Base-by-base conservation (phyloP, 2,113 vertebrate genomes). In the Actenoides hombroni region DNA sequence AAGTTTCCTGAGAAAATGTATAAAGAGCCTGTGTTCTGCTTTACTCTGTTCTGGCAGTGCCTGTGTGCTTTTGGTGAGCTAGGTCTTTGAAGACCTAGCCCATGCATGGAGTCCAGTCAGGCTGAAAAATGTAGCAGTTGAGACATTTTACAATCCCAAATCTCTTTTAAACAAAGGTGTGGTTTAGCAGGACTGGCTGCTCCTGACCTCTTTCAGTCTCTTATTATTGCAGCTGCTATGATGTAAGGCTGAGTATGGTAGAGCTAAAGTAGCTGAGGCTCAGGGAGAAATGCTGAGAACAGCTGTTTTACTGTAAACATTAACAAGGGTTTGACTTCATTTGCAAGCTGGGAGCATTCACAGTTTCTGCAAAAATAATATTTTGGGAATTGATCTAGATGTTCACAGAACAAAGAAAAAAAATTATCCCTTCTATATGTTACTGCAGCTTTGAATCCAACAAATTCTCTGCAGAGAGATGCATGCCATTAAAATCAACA, bases 1-100 rank as follows among this genome's bases (percentile, higher is more conserved):
- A 97, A 93, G 90, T 97, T 98, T 98, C 96, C 96, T 70, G 78
- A 94, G 97, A 97, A 98, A 98, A 97, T 44, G 56, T 88, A 98
- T 96, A 97, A 98, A 97, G 88, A 92, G 92, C 93, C 96, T 97
- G 94, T 97, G 96, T 97, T 97, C 96, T 94, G 92, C 93, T 83
- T 96, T 83, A 76, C 93, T 93, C 80, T 44, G 75, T 40, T 35
- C 65, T 92, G 69, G 69, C 95, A 90, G 63, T 94, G 95, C 80
- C 91, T 83, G 70, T 54, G 57, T 93, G 91, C 83, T 96, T 96
- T 97, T 85, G 83, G 95, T 93, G 88, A 93, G 81, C 70, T 61
- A 9, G 39, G 74, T 87, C 87, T 83, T 90, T 96, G 96, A 89
- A 88, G 95, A 97, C 82, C 70, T 75, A 95, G 92, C 78, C 90